These are phyloP conservation scores for Euwallacea similis DNA, from an alignment of 1,140 invertebrate species.

Conservation along the genomic window DNA sequence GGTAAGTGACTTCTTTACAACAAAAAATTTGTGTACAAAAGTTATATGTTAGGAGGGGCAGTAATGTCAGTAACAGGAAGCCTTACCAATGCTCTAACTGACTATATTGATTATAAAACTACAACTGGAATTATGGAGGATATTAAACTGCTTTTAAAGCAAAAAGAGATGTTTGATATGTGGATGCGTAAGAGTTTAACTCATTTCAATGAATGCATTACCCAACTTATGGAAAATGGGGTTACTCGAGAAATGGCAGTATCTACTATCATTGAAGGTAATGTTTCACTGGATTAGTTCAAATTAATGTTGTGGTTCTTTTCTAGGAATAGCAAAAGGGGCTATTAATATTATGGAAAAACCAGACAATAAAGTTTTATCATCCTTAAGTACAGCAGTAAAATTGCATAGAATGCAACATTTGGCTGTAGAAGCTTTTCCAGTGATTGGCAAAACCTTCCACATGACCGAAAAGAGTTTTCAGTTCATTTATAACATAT, in stretches of 20 bases:
- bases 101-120: slow-evolving; percentile 41
- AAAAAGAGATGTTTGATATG: slow-evolving; percentile 36
- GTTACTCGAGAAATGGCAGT: slow-evolving; percentile 28
- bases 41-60: slow-evolving; percentile 28
- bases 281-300: background rate
- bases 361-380: slow-evolving; percentile 31
- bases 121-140: slow-evolving; percentile 37
- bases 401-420: slow-evolving; percentile 37
- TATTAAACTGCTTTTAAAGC: slow-evolving; percentile 34
- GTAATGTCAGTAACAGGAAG: slow-evolving; percentile 41
- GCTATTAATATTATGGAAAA: slow-evolving; percentile 38
- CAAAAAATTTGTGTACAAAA: background rate
- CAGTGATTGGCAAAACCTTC: slow-evolving; percentile 38
- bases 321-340: slow-evolving; percentile 38
- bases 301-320: slow-evolving; percentile 5
- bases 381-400: slow-evolving; percentile 32
- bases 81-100: slow-evolving; percentile 35
- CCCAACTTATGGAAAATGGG: slow-evolving; percentile 25
- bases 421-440: slow-evolving; percentile 34
- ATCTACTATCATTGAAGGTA: slow-evolving; percentile 35
- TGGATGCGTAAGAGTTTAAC: slow-evolving; percentile 35
- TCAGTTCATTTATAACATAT: slow-evolving; percentile 38
- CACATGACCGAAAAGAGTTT: slow-evolving; percentile 40
- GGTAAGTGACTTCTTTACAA: slow-evolving; percentile 4
- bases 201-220: slow-evolving; percentile 36